Percentiles rank a stretch among this genome's conserved stretches.
Conservation (phyloP, 2,113 vertebrate species). For the Tragelaphus scriptus region DNA sequence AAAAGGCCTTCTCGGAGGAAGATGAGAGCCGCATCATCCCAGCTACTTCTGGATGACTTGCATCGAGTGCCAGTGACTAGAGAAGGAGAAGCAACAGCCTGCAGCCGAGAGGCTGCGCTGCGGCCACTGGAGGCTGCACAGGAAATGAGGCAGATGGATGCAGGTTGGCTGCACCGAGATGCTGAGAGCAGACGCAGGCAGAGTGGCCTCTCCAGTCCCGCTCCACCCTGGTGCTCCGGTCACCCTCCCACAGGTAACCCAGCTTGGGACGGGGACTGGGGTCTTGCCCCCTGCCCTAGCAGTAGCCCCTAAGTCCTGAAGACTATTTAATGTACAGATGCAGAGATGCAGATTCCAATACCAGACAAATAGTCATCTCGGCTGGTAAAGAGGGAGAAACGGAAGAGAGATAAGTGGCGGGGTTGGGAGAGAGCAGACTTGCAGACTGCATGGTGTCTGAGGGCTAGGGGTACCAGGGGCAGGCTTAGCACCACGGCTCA, state of each 20-base stretch:
- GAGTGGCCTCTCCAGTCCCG: background rate
- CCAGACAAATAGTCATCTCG: fast-evolving
- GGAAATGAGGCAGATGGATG: conserved; percentile 71
- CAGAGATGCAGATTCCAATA: background rate
- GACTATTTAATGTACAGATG: background rate
- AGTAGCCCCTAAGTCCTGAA: background rate
- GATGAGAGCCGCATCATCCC: conserved; percentile 64
- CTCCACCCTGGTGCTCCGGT: background rate
- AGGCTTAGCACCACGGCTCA: background rate
- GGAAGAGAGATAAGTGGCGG: background rate
- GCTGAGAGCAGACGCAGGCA: background rate
- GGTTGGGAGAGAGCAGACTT: background rate
- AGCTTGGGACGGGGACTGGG: background rate
- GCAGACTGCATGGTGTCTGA: too few species aligned
- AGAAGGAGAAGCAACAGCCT: conserved; percentile 68
- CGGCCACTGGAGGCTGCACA: background rate
- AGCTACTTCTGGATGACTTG: conserved; percentile 69
- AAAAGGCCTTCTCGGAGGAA: conserved; percentile 51
- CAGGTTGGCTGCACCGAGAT: conserved; percentile 32
- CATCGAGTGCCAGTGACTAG: conserved; percentile 39
- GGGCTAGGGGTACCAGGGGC: too few species aligned
- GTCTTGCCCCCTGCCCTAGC: background rate
- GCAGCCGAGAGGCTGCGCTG: background rate
- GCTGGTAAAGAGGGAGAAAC: background rate
- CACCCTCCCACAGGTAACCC: background rate